phyloP scores from a whole-genome alignment of 2,797 vertebrate species.

The Brachyalestes nurse region DNA sequence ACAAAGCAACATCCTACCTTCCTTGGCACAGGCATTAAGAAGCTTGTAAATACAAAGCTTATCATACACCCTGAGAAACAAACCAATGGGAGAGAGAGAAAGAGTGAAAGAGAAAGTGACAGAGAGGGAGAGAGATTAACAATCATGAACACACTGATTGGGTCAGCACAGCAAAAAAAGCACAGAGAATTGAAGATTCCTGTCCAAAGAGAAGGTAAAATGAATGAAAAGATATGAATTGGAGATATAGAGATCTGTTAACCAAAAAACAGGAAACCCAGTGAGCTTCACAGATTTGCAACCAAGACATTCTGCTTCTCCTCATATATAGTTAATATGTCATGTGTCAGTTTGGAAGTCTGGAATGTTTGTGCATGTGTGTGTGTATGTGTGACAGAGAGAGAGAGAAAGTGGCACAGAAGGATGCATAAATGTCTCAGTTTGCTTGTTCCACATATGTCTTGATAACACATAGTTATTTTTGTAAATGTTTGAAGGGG shows the following conservation, averaged over 20 bases:
- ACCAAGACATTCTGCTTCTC: slow-evolving; percentile 30
- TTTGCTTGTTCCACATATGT: slow-evolving; percentile 9
- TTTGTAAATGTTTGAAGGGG: slow-evolving; percentile 1
- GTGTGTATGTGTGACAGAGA: slow-evolving; percentile 36
- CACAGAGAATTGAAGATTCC: background rate
- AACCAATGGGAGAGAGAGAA: background rate
- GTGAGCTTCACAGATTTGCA: slow-evolving; percentile 18
- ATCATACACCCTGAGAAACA: background rate
- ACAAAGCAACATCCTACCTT: background rate
- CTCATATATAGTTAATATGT: slow-evolving; percentile 51
- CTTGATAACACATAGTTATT: slow-evolving; percentile 25
- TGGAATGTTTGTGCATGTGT: slow-evolving; percentile 30
- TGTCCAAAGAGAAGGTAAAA: background rate
- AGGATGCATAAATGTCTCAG: slow-evolving; percentile 1
- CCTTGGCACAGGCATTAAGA: background rate
- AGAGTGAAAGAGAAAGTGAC: background rate
- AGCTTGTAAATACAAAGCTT: background rate
- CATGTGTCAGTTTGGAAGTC: slow-evolving; percentile 43
- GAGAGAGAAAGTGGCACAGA: slow-evolving; percentile 8
- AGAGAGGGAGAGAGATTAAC: background rate
- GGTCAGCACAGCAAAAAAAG: background rate
- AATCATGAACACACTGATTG: background rate
- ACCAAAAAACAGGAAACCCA: slow-evolving; percentile 22
- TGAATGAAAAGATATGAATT: background rate
- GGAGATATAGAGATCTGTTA: slow-evolving; percentile 4